Percentiles rank a stretch among this genome's conserved stretches.
Evolutionary conservation across 2,888 invertebrate genomes (phyloP).

Genomic region (Epinotia brunnichana): DNA sequence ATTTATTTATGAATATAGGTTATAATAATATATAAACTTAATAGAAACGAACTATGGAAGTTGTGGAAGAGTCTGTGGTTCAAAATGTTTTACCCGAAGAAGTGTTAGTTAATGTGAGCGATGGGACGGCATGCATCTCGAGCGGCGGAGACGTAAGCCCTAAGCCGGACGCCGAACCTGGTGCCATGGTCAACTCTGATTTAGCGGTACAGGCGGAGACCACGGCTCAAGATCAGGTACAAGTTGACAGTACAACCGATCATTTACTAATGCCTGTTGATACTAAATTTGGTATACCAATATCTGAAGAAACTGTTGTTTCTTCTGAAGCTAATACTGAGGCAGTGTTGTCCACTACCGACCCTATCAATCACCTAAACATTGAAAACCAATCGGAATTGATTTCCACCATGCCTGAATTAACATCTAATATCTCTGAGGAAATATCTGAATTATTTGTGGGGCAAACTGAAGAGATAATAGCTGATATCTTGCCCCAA

Average conservation of each 20-base stretch:
- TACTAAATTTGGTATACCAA: conserved; percentile 10
- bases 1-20: conserved; percentile 59
- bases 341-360: conserved; percentile 10
- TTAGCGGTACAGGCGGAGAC: conserved; percentile 8
- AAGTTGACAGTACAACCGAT: conserved; percentile 20
- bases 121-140: conserved; percentile 53
- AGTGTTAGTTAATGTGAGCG: conserved; percentile 57
- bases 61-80: conserved; percentile 57
- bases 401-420: conserved; percentile 9
- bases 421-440: conserved; percentile 26
- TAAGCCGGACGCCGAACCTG: conserved; percentile 65
- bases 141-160: conserved; percentile 64
- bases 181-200: conserved; percentile 30
- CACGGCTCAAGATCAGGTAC: conserved; percentile 18
- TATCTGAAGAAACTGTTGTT: conserved; percentile 15
- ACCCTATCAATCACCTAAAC: background rate
- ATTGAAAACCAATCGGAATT: conserved; percentile 22
- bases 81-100: conserved; percentile 54
- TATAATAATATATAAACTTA: conserved; percentile 44
- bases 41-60: conserved; percentile 56
- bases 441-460: conserved; percentile 39
- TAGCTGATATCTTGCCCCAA: conserved; percentile 44
- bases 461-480: conserved; percentile 45
- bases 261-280: conserved; percentile 10
- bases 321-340: conserved; percentile 19